Base-by-base conservation (phyloP, 2,888 invertebrate genomes). In the Emmelina monodactyla region DNA sequence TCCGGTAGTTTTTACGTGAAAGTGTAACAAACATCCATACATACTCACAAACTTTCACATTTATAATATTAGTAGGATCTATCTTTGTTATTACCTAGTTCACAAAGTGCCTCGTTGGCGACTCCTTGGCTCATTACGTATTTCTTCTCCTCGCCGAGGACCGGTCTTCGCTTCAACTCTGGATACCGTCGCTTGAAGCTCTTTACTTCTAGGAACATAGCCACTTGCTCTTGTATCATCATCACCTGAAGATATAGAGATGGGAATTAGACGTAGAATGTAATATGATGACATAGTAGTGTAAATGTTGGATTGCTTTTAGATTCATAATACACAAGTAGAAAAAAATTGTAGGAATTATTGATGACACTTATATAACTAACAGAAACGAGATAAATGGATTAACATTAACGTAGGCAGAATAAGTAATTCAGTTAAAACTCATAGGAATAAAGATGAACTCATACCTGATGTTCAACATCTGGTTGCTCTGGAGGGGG, bases 171-270 rank as follows among this genome's bases (percentile, higher is more conserved):
- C 46, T 87, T 86, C 34, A 94, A 66, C 64, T 94, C 93, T n/a
- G 93, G 91, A 72, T 94, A 94, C 59, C 97, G 95, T 44, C 98
- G 84, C 66, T 97, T 97, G 68, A 99, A 98, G 38, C 97, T 96
- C 61, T 95, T 97, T 19, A 98, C 92, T 25, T 92, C 92, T 41
- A 99, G 83, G 71, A 92, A 97, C 62, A 96, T 92, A 0, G 95
- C 93, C 41, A 99, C 90, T 91, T 85, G 98, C 64, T 98, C 98
- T 69, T 98, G 96, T 38, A 97, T 87, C 91, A 97, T 94, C 72
- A 88, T 94, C 33, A 91, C 90, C 53, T 96, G 91, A 32, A 87
- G 63, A 36, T 29, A n/a, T n/a, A n/a, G n/a, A 25, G 12, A 32
- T 3, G 14, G n/a, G 19, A 19, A 19, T 19, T 9, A 19, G 9